Base-by-base conservation (phyloP, 1,140 invertebrate species). In the Bombus picipes region DNA sequence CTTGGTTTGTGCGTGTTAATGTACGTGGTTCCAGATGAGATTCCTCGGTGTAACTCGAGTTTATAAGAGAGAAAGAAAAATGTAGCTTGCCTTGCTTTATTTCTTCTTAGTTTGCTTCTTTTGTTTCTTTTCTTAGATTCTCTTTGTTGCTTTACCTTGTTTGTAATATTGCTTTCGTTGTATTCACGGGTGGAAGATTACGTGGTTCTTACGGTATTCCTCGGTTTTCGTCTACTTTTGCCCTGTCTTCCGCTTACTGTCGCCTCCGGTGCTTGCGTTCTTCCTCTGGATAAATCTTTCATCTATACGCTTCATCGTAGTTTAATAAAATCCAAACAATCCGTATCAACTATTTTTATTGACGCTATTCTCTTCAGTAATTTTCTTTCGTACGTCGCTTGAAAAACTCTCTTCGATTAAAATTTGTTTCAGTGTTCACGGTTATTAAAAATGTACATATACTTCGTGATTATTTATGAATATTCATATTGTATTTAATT, bases 131-230 rank as follows among this genome's bases (percentile, higher is more conserved):
- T 73, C 53, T 79, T 62, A 73, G 66, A 68, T 68, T 86, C 74
- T 65, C 47, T 71, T 79, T 53, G 34, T 65, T 71, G 89, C 78
- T 91, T 62, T 92, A 95, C 94, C 94, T 95, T 95, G 93, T 95
- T 93, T 94, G 85, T 91, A 94, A 90, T 95, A 95, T 95, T 95
- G 94, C 94, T 95, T 95, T 95, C 94, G 95, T 95, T 95, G 95
- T 95, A 94, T 88, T 92, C 82, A 89, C 93, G 94, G 93, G 92
- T 95, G 94, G 93, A 94, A 93, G 90, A 89, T 92, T 92, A 92
- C 74, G 80, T 81, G n/a, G 39, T 53, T 34, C 73, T 2, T 22
- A 15, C 5, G 13, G 39, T 10, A 18, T 41, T 9, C n/a, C 15
- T 25, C 59, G 8, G 18, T 25, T 0, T 43, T 43, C 18, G 28